These are phyloP conservation scores for Actinernus sp. DNA, from an alignment of 92 coral and sea anemone species.

Conservation along the genomic window DNA sequence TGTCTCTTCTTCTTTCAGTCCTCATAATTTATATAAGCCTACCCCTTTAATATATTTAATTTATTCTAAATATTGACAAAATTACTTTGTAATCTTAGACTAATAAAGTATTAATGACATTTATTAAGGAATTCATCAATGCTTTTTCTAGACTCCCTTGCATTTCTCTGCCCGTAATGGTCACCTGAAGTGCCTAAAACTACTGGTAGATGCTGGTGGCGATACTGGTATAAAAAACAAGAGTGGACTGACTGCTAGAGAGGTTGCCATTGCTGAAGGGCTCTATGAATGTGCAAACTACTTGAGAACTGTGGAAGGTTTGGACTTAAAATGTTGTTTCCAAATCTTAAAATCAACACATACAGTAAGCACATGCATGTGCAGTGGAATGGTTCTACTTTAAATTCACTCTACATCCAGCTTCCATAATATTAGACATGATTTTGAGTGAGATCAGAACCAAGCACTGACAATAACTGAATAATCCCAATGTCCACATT, in stretches of 20 bases:
- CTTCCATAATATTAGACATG: no score
- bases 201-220: slow-evolving; percentile 84
- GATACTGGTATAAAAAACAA: slow-evolving; percentile 66
- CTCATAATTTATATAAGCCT: no score
- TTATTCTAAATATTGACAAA: slow-evolving; percentile 3
- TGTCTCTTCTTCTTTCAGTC: no score
- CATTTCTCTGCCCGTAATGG: slow-evolving; percentile 98
- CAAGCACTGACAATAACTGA: no score
- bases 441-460: no score
- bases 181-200: slow-evolving; percentile 82
- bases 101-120: background rate
- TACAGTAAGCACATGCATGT: no score
- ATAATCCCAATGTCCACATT: no score
- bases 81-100: background rate
- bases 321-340: no score
- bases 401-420: no score
- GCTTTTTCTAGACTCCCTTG: slow-evolving; percentile 77
- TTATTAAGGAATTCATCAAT: background rate
- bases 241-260: slow-evolving; percentile 73
- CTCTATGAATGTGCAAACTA: slow-evolving; percentile 81
- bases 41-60: background rate
- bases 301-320: slow-evolving; percentile 81
- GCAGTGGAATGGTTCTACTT: no score
- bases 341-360: no score
- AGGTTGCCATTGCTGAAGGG: slow-evolving; percentile 69